Evolutionary conservation across 2,797 vertebrate species (phyloP).

Genomic region (Clarias platycephalus): DNA sequence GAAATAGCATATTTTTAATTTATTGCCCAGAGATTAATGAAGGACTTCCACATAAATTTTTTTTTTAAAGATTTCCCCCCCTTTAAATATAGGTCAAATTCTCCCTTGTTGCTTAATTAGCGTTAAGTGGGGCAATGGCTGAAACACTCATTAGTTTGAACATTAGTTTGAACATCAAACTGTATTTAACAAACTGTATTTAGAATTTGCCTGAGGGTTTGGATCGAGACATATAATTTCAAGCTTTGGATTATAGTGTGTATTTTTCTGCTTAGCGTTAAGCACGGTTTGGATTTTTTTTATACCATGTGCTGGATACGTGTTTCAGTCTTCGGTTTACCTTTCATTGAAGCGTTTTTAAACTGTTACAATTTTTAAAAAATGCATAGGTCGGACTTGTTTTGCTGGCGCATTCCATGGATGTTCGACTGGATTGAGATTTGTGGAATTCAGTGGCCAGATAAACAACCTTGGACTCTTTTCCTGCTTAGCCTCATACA

Average conservation of each 20-base stretch:
- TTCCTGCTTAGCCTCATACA: too few species aligned
- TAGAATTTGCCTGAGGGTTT: constrained; percentile 30
- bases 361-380: not conserved
- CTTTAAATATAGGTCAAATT: constrained; percentile 3
- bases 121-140: constrained; percentile 15
- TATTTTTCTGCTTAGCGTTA: not conserved
- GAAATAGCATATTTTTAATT: not conserved
- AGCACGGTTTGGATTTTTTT: not conserved
- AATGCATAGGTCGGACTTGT: too few species aligned
- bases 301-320: not conserved
- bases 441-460: too few species aligned
- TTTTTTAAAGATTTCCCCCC: too few species aligned
- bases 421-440: too few species aligned
- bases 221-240: not conserved
- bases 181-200: constrained; percentile 27
- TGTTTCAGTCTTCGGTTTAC: not conserved
- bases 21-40: not conserved
- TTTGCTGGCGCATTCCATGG: too few species aligned
- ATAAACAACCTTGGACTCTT: too few species aligned
- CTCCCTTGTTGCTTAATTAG: constrained; percentile 37
- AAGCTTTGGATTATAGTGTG: not conserved
- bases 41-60: not conserved
- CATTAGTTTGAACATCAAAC: too few species aligned
- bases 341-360: not conserved
- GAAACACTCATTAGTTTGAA: constrained; percentile 31